A percentile compares a stretch with the other conserved stretches of the same genome.
Conservation (phyloP, 2,113 vertebrate species). For the Tetraodon nigroviridis region DNA sequence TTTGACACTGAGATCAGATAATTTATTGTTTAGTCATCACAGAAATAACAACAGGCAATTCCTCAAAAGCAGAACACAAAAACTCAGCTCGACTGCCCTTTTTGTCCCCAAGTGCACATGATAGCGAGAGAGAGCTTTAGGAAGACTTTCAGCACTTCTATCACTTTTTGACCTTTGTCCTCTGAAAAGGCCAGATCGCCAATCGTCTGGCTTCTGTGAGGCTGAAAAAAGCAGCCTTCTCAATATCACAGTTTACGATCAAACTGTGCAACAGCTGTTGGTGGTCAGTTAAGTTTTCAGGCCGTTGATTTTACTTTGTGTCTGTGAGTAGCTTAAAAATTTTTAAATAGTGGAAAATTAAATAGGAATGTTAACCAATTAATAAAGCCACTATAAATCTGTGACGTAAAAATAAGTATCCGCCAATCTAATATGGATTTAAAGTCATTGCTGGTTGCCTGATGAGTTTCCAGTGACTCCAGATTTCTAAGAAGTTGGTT, state of each 20-base stretch:
- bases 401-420: neutral
- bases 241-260: neutral
- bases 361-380: neutral
- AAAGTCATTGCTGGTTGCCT: neutral
- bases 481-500: neutral
- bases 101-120: neutral
- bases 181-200: no score
- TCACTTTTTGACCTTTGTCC: no score
- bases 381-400: neutral
- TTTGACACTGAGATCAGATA: slow-evolving; percentile 7
- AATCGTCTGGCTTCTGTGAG: no score
- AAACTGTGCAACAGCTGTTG: neutral
- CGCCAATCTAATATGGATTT: no score
- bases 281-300: neutral
- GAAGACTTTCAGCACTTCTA: no score
- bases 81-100: neutral
- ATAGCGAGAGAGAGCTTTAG: no score
- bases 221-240: neutral
- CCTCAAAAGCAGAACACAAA: neutral
- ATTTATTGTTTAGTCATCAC: neutral
- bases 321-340: no score
- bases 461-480: neutral
- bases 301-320: neutral
- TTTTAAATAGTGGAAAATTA: no score
- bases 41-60: neutral